Percentiles rank a stretch among this genome's conserved stretches.
Evolutionary conservation across 2,113 vertebrate species (phyloP).

Genomic region (Rhea pennata): DNA sequence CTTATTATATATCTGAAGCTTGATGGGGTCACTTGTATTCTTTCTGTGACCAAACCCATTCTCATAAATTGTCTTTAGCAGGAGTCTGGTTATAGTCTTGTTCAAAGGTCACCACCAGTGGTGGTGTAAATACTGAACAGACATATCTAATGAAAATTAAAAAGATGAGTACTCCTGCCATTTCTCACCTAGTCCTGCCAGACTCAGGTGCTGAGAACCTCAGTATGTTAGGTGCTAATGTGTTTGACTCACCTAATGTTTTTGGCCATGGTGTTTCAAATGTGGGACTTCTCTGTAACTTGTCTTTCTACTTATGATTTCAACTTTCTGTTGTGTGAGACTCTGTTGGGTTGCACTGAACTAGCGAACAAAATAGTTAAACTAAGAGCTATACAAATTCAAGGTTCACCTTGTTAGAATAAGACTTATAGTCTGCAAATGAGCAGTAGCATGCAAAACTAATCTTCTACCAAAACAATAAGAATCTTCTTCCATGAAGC

Average conservation of each 20-base stretch:
- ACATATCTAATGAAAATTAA: background rate
- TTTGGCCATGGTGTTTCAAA: background rate
- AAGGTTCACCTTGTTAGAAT: background rate
- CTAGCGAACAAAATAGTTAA: background rate
- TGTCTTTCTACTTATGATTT: background rate
- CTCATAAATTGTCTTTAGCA: background rate
- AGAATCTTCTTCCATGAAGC: background rate
- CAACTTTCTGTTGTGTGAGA: background rate
- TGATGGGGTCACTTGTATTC: background rate
- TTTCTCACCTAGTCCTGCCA: background rate
- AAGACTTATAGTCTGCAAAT: background rate
- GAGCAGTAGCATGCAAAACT: background rate
- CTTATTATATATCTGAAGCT: background rate
- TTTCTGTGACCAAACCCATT: background rate
- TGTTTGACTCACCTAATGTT: background rate
- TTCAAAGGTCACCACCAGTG: background rate
- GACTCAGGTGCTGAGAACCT: background rate
- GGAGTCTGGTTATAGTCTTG: background rate
- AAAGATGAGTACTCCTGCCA: fast-evolving
- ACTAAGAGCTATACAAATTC: background rate
- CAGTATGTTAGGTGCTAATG: background rate
- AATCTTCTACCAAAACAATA: background rate
- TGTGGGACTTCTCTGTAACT: background rate
- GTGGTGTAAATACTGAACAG: background rate
- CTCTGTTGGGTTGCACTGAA: background rate